These are phyloP conservation scores for Coelogynopora nodosa DNA, from an alignment of 2,888 invertebrate genomes.

Conservation along the genomic window DNA sequence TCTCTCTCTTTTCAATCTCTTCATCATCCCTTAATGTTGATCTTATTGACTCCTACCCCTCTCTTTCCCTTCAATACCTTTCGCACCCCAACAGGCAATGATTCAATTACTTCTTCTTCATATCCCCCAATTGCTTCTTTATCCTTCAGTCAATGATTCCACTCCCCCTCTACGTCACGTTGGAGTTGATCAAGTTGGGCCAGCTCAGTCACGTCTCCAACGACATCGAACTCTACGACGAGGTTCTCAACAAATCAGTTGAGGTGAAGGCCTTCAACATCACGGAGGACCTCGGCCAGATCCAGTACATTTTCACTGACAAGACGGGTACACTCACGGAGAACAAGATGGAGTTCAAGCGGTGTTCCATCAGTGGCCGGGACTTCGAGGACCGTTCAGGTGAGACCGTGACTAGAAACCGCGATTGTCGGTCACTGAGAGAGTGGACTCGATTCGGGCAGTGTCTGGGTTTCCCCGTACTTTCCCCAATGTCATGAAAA, in stretches of 20 bases:
- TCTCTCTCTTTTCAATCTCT: not conserved
- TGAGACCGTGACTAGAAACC: too few relatives aligned
- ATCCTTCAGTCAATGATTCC: constrained; percentile 95
- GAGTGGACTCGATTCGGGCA: too few relatives aligned
- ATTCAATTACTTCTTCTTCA: not conserved
- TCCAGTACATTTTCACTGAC: constrained; percentile 89
- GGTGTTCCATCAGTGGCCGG: constrained; percentile 77
- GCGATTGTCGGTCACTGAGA: too few relatives aligned
- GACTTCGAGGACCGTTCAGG: not conserved
- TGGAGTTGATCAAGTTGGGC: constrained; percentile 89
- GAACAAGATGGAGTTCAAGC: constrained; percentile 90
- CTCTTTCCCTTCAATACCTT: not conserved
- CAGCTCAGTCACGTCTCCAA: constrained; percentile 92
- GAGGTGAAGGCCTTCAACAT: constrained; percentile 92
- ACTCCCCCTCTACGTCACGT: constrained; percentile 87
- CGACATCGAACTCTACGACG: constrained; percentile 80
- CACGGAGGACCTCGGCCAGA: constrained; percentile 90
- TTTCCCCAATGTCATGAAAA: too few relatives aligned
- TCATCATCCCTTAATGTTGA: not conserved
- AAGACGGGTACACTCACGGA: constrained; percentile 96
- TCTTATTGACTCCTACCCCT: not conserved
- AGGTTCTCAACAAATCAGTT: constrained; percentile 74
- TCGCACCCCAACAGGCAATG: not conserved
- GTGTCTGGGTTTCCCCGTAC: too few relatives aligned
- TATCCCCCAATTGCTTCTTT: constrained; percentile 49